Base-by-base conservation (phyloP, 2,113 vertebrate genomes). In the Galbula dea region DNA sequence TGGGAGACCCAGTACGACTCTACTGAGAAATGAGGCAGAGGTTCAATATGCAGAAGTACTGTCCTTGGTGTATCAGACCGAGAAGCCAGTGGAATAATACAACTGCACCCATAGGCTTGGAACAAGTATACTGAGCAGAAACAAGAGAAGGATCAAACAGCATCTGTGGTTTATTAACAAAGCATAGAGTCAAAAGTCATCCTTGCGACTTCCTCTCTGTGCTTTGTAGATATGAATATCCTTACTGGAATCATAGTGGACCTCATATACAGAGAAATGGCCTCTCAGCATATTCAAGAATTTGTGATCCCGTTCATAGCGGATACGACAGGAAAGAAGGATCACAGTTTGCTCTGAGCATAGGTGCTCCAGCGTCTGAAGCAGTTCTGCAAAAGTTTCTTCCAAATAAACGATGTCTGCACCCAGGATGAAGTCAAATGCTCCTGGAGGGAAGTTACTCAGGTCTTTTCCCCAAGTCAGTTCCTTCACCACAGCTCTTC, bases 381-480 rank as follows among this genome's bases (percentile, higher is more conserved):
- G 98, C 88, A 99, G 98, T 5, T 98, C 98, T 21, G 84, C 81
- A 72, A 99, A 99, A 0, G 99, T 99, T 95, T 99, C 98, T 96
- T 99, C 99, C 96, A 99, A 97, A 95, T 99, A 99, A 58, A 99
- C 97, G 0, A 99, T 98, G 96, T 99, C 99, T 2, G 99, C 99
- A 59, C 99, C 99, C 66, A 99, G 96, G 32, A 99, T 89, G 26
- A 99, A 81, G 58, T 99, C 99, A 86, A 98, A 99, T 11, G 97
- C 96, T 77, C 98, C 98, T 3, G 97, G 73, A 22, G 97, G 93
- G 91, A 98, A 99, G 26, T 87, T 97, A 3, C 93, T 96, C 17
- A 99, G 96, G 49, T 97, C 94, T 68, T 98, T 97, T 12, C 99
- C 99, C 99, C 99, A 99, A 1, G 97, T 98, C 84, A 99, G 97